Evolutionary conservation across 2,888 invertebrate species (phyloP), one percentile per base, ranked within the genome.

Genomic region (Caenorhabditis sp.): DNA sequence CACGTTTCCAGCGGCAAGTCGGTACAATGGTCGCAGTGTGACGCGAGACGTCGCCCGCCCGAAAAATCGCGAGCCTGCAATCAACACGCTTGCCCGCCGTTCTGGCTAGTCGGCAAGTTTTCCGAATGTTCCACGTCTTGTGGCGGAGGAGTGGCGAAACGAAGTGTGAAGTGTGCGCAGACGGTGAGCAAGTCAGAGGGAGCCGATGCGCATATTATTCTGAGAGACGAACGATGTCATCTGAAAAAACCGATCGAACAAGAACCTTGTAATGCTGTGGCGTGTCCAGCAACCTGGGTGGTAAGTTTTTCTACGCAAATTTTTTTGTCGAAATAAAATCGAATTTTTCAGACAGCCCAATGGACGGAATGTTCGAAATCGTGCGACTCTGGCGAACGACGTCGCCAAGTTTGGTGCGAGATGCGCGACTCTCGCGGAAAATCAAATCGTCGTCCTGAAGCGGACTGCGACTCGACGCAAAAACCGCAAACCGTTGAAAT

Each of bases 191-290:
- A 75, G 50, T 68, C 68, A n/a, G 80, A 78, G 23, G 80, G 94
- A 1, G 93, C 93, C 17, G 93, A 93, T 49, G 95, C 94, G 88
- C 93, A 94, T 0, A 93, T 96, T 76, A 92, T 94, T 12, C 93
- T 97, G n/a, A 94, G 95, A 0, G 94, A 93, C 89, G 93, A 92
- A 87, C 93, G 94, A 92, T 95, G 97, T 86, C 94, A 94, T 19
- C 0, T 93, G 93, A 86, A 87, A 6, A 84, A 85, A 10, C 89
- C 89, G 3, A 76, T 77, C 4, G 82, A 85, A 14, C 69, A 76
- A 1, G 71, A 94, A 88, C 93, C 93, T 88, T 97, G 97, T 90
- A 95, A 95, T 88, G 93, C 94, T 0, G 91, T 94, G 67, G 94
- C 95, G 89, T 97, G 97, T 86, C 95, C 95, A 0, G 93, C 95